Base-by-base conservation (phyloP, 2,113 vertebrate species). In the Eudyptes chrysolophus region DNA sequence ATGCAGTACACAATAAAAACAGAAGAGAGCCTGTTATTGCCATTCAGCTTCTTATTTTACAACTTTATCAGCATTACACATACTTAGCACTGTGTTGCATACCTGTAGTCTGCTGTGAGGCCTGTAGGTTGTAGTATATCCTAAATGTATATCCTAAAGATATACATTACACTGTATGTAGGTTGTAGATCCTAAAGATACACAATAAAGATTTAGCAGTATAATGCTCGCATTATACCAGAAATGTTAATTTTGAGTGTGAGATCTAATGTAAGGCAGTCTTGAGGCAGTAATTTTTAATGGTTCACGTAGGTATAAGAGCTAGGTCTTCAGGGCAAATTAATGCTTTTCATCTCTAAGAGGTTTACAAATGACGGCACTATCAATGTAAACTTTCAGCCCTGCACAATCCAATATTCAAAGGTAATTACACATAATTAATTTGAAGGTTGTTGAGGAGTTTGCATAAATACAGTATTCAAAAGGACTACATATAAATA, bases 351-450 rank as follows among this genome's bases (percentile, higher is more conserved):
- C 32, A 94, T 96, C 85, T 96, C 60, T 77, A 91, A 90, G 84
- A 84, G 72, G 89, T 71, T 97, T 95, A 94, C 69, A 96, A 95
- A 94, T 92, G 81, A 93, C 10, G 12, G 32, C 17, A 19, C 61
- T 72, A 62, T n/a, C 77, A 36, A 61, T 38, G 66, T 51, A 77
- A 94, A 93, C 82, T 94, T 92, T 94, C 71, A 96, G 30, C 60
- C 89, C 64, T 24, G 66, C 52, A 87, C 79, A 91, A 79, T 80
- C 44, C 84, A 94, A 90, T 83, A 88, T 95, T 96, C 97, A 84
- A 87, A 90, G 58, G 57, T 87, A 93, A 87, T 83, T 96, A 70
- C 72, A 96, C 54, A 57, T 84, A 94, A 97, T 96, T 92, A 86
- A 84, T 97, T 83, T 89, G 65, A 88, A 95, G 57, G 26, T 27